Percentiles rank a stretch among this genome's conserved stretches.
These are phyloP conservation scores for Oxytorus armatus DNA, from an alignment of 2,888 invertebrate genomes.

Conservation along the genomic window DNA sequence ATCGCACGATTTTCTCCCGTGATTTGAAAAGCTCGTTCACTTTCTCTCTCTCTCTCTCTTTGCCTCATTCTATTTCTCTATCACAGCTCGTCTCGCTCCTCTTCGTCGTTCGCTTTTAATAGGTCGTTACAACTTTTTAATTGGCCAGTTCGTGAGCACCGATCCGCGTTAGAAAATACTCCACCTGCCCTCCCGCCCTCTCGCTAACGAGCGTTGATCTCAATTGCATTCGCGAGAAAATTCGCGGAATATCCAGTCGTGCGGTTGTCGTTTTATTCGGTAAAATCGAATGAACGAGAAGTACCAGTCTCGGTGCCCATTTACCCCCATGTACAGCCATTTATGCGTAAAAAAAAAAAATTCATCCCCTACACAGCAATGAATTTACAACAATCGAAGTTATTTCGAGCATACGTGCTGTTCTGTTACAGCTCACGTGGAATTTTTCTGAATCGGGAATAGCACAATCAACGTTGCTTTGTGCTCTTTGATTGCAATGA, in stretches of 20 bases:
- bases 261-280: conserved; percentile 53
- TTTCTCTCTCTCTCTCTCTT: conserved; percentile 13
- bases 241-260: conserved; percentile 57
- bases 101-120: conserved; percentile 70
- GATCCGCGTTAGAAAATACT: conserved; percentile 61
- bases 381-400: conserved; percentile 22
- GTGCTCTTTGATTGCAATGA: conserved; percentile 15
- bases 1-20: conserved; percentile 57
- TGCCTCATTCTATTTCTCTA: conserved; percentile 56
- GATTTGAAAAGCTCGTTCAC: conserved; percentile 59
- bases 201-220: conserved; percentile 70
- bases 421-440: conserved; percentile 16
- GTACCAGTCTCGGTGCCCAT: conserved; percentile 12
- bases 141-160: conserved; percentile 67
- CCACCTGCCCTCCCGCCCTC: conserved; percentile 37
- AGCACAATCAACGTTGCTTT: background rate
- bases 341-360: conserved; percentile 14
- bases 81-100: conserved; percentile 62
- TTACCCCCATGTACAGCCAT: background rate
- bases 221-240: conserved; percentile 68
- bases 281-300: conserved; percentile 51
- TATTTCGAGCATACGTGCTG: conserved; percentile 29
- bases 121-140: conserved; percentile 74
- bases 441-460: conserved; percentile 9
- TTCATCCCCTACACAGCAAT: conserved; percentile 6